Conservation (phyloP, 2,113 vertebrate genomes). For the Myiopsitta monachus region DNA sequence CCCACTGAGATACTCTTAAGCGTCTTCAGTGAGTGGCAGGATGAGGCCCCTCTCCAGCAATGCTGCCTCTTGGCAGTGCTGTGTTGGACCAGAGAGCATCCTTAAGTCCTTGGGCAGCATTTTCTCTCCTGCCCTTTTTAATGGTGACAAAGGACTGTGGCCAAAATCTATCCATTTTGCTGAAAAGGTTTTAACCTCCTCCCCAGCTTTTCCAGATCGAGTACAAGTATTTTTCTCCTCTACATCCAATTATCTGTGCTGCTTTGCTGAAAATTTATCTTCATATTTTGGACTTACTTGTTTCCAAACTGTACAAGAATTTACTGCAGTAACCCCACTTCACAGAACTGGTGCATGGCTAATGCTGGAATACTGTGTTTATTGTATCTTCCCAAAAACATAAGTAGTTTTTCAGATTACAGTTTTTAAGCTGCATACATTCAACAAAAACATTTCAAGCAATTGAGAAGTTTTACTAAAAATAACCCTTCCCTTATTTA, state of each 20-base stretch:
- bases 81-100: not conserved
- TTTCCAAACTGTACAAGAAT: not conserved
- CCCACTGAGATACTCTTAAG: rapidly evolving
- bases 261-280: not conserved
- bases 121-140: not conserved
- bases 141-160: not conserved
- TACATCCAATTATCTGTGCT: not conserved
- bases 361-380: not conserved
- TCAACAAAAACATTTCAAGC: not conserved
- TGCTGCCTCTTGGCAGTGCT: not conserved
- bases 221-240: not conserved
- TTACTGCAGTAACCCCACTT: not conserved
- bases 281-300: not conserved
- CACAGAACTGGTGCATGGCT: not conserved
- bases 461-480: not conserved
- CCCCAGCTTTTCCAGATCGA: not conserved
- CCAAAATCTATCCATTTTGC: not conserved
- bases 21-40: too few species aligned
- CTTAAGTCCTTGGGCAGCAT: not conserved
- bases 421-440: not conserved
- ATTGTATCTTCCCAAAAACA: not conserved
- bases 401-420: not conserved
- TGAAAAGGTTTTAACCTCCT: not conserved
- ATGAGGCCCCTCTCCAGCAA: not conserved
- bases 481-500: not conserved